Evolutionary conservation across 2,888 invertebrate species (phyloP).

Genomic region (Phoenoteleia sp.): DNA sequence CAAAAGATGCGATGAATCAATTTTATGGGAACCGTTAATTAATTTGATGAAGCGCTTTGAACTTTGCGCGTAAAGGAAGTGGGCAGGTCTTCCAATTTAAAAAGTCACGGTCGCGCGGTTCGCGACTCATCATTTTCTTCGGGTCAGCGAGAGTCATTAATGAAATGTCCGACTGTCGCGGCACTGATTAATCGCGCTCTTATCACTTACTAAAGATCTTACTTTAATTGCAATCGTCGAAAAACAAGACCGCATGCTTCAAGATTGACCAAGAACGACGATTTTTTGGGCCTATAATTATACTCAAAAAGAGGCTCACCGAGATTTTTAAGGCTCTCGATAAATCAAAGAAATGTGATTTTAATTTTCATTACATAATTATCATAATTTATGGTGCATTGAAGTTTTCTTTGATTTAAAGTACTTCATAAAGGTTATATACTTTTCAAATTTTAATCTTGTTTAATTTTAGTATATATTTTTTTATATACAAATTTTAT

Average conservation of each 20-base stretch:
- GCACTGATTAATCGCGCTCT: conserved; percentile 83
- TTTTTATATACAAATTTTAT: too few relatives aligned
- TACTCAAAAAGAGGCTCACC: neutral
- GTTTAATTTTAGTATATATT: too few relatives aligned
- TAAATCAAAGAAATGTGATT: too few relatives aligned
- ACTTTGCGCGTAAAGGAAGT: conserved; percentile 51
- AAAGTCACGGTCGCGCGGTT: conserved; percentile 70
- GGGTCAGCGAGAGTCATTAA: conserved; percentile 79
- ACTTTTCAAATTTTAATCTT: too few relatives aligned
- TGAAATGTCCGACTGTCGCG: conserved; percentile 83
- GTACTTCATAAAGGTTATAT: too few relatives aligned
- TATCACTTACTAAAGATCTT: conserved; percentile 82
- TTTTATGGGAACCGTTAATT: conserved; percentile 66
- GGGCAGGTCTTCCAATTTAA: conserved; percentile 61
- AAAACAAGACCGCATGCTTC: conserved; percentile 32
- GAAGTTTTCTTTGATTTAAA: too few relatives aligned
- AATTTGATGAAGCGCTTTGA: conserved; percentile 69
- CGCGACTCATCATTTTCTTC: conserved; percentile 73
- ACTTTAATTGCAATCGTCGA: conserved; percentile 83
- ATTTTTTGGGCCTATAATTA: neutral
- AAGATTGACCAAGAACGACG: conserved; percentile 11
- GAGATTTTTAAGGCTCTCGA: too few relatives aligned
- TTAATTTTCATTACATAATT: too few relatives aligned
- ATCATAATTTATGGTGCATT: too few relatives aligned
- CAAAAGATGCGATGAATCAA: conserved; percentile 48